These are phyloP conservation scores for Tryphoninae sp. DNA, from an alignment of 2,888 invertebrate species.

Conservation along the genomic window DNA sequence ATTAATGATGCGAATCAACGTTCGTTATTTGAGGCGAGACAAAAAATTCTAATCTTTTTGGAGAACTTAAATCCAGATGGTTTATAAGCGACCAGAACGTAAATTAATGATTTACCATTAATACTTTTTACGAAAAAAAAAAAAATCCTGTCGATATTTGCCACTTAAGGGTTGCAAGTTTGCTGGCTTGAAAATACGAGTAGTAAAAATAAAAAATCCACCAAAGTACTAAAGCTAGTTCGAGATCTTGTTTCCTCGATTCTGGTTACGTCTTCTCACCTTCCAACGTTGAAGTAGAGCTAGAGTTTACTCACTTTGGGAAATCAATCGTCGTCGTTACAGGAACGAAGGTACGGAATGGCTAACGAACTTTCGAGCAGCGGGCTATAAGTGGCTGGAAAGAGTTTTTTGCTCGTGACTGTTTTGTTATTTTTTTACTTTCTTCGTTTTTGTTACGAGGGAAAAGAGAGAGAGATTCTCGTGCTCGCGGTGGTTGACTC, in stretches of 20 bases:
- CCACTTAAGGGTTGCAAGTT: background rate
- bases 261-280: background rate
- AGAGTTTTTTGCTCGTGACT: background rate
- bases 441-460: background rate
- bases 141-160: too few species aligned
- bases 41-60: too few species aligned
- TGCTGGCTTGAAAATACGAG: background rate
- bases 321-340: constrained; percentile 50
- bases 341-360: constrained; percentile 13
- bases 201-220: background rate
- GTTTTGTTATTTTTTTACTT: background rate
- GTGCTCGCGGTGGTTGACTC: background rate
- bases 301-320: background rate
- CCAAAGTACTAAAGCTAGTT: background rate
- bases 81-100: too few species aligned
- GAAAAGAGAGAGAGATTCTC: constrained; percentile 18
- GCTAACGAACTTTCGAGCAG: constrained; percentile 44
- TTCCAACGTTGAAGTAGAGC: constrained; percentile 17
- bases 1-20: too few species aligned
- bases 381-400: constrained; percentile 12
- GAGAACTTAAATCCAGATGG: too few species aligned
- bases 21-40: too few species aligned
- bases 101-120: too few species aligned
- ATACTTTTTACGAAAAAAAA: too few species aligned
- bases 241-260: background rate